Conservation (phyloP, 64 coral and sea anemone species). For the Montipora sp. region DNA sequence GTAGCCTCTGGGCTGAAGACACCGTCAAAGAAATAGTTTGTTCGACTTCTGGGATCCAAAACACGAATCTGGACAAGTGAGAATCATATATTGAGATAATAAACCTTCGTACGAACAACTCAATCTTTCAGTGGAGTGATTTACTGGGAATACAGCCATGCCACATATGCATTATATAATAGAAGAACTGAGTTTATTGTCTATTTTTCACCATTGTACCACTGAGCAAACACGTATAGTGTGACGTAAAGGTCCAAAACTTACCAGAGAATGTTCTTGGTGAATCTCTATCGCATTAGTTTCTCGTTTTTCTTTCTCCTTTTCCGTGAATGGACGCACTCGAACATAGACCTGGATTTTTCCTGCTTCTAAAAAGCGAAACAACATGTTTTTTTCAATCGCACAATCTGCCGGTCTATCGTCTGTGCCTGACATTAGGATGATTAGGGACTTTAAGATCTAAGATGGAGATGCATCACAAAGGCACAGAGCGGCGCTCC, state of each 20-base stretch:
- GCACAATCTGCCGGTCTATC: background rate
- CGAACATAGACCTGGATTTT: constrained; percentile 91
- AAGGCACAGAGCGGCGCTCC: no score
- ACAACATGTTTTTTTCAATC: background rate
- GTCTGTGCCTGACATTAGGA: no score
- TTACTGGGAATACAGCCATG: no score
- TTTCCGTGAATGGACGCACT: constrained; percentile 92
- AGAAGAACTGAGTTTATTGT: no score
- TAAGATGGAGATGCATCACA: no score
- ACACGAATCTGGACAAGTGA: constrained; percentile 83
- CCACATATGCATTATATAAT: no score
- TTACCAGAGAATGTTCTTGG: constrained; percentile 91
- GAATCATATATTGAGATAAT: background rate
- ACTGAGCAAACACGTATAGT: no score
- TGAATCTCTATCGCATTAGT: constrained; percentile 89
- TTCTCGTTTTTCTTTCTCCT: constrained; percentile 89
- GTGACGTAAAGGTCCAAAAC: background rate
- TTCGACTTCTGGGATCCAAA: constrained; percentile 86
- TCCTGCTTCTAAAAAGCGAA: constrained; percentile 75
- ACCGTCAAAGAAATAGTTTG: constrained; percentile 94
- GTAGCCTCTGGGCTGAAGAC: constrained; percentile 92
- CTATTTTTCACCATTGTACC: no score
- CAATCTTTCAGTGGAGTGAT: no score
- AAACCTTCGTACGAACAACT: no score
- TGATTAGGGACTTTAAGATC: no score